Conservation (phyloP, 2,888 invertebrate genomes). For the Troides oblongomaculatus region DNA sequence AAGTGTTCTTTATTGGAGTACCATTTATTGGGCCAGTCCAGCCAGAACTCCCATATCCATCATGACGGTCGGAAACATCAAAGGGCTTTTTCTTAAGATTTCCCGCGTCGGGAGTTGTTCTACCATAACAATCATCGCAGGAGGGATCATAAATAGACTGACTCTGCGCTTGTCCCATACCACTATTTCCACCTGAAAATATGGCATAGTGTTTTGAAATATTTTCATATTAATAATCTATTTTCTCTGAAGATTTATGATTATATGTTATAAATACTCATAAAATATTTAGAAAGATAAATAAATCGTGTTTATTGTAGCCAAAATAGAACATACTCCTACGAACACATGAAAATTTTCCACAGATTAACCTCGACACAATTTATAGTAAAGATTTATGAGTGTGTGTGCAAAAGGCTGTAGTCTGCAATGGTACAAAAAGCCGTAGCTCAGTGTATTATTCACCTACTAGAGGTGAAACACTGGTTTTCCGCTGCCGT, state of each 20-base stretch:
- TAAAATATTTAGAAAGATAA: no score
- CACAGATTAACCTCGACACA: no score
- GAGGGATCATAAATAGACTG: conserved; percentile 85
- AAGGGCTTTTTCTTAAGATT: conserved; percentile 46
- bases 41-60: conserved; percentile 19
- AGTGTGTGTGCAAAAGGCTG: no score
- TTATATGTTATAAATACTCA: no score
- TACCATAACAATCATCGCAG: conserved; percentile 83
- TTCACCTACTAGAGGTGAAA: no score
- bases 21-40: conserved; percentile 7
- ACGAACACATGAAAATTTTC: no score
- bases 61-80: conserved; percentile 15
- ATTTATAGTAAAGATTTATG: no score
- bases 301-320: no score
- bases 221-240: background rate
- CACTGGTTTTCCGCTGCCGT: no score
- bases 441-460: no score
- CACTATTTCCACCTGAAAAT: conserved; percentile 85
- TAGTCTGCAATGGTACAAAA: no score
- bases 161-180: conserved; percentile 94
- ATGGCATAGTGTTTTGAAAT: background rate
- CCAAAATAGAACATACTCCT: no score
- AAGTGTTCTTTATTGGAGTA: background rate
- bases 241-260: background rate
- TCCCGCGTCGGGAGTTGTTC: conserved; percentile 46